Evolutionary conservation across 2,888 invertebrate genomes (phyloP).

Genomic region (Phasia obesa): DNA sequence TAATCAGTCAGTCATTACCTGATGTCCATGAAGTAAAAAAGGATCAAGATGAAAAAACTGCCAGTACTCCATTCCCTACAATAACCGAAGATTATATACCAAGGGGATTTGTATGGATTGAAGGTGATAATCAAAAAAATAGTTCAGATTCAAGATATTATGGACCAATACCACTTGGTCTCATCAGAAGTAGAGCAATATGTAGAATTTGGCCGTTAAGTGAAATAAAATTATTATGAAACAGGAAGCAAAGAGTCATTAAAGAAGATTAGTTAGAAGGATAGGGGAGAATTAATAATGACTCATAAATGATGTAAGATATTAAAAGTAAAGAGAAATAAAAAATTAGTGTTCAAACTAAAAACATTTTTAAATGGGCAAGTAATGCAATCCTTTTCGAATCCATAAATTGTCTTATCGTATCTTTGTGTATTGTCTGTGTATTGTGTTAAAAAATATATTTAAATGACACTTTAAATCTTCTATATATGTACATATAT

Average conservation of each 20-base stretch:
- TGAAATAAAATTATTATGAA: conserved; percentile 68
- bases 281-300: neutral
- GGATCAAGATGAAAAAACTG: neutral
- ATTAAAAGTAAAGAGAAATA: too few relatives aligned
- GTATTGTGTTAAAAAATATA: too few relatives aligned
- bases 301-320: too few relatives aligned
- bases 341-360: too few relatives aligned
- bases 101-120: conserved; percentile 93
- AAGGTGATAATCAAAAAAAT: conserved; percentile 93
- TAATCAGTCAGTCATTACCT: conserved; percentile 43
- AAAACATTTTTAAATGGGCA: too few relatives aligned
- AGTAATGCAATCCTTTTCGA: too few relatives aligned
- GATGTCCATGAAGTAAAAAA: conserved; percentile 27
- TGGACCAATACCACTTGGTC: conserved; percentile 93
- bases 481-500: too few relatives aligned
- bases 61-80: neutral
- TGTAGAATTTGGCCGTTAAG: conserved; percentile 89
- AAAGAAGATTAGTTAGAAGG: neutral
- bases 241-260: neutral
- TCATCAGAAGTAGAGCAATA: conserved; percentile 91
- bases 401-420: too few relatives aligned
- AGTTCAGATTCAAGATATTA: conserved; percentile 94
- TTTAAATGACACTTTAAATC: too few relatives aligned
- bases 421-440: too few relatives aligned
- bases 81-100: conserved; percentile 86